Base-by-base conservation (phyloP, 2,888 invertebrate species). In the Cosmia trapezina region DNA sequence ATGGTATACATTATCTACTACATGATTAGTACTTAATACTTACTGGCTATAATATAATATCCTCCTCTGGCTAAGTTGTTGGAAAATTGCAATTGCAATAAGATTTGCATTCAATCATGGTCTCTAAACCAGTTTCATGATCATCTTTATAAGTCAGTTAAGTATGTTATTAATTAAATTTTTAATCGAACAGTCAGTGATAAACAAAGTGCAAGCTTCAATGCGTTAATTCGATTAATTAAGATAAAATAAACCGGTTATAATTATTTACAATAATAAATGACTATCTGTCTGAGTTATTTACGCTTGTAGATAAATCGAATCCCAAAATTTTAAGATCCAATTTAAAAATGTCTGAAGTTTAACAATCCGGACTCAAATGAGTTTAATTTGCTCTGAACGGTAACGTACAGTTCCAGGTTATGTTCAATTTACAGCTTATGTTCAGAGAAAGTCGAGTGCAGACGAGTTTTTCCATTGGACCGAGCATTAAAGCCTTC, bases 381-480 rank as follows among this genome's bases (percentile, higher is more conserved):
- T 77, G 57, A 73, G 69, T 79, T 79, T 78, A 83, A 86, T 83
- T 85, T 80, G 59, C 61, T 54, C 65, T 63, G 70, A 83, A 87
- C 84, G 82, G 86, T 83, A 83, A 73, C 79, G 60, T 66, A 77
- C 78, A 67, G 81, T 81, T 80, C 71, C 83, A 61, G 81, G 63
- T 73, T 79, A 62, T 47, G 56, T 70, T 41, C 72, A 78, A 83
- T 83, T 85, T 85, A 85, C 86, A 83, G 80, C 83, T 72, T 69
- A 68, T 63, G 74, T 78, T 80, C 72, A 83, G 86, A 87, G 86
- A 87, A 86, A 86, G 86, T 82, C 73, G 79, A 80, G 73, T 61
- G 62, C 79, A 79, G 87, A 87, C 87, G 81, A 83, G 86, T 88
- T 88, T 88, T 83, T 86, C 86, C 83, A 83, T 84, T 81, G 80